A percentile compares a stretch with the other conserved stretches of the same genome.
Conservation (phyloP, 2,113 vertebrate genomes). For the Hemichromis elongatus region DNA sequence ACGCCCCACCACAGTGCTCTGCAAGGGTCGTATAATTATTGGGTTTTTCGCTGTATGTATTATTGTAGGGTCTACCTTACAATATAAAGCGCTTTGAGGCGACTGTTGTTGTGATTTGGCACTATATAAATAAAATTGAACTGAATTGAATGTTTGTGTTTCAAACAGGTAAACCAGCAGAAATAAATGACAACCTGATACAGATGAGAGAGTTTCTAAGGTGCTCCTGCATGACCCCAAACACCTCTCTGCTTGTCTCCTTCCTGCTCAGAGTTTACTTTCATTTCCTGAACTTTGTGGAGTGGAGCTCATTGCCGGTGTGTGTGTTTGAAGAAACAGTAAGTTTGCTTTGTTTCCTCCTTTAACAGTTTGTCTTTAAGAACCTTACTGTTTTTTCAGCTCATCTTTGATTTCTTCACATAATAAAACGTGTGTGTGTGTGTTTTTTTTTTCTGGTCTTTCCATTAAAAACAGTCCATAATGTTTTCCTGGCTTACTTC, state of each 20-base stretch:
- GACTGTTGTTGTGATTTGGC: neutral
- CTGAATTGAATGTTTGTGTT: neutral
- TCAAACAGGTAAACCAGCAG: neutral
- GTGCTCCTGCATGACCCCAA: neutral
- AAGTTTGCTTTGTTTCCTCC: neutral
- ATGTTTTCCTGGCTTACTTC: no score
- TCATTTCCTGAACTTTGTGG: neutral
- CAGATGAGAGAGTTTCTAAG: neutral
- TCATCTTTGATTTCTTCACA: neutral
- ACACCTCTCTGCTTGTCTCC: neutral
- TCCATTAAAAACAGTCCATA: no score
- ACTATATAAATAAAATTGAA: neutral
- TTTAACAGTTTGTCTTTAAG: neutral
- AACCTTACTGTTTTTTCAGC: neutral
- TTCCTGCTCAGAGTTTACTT: neutral
- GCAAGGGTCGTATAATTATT: no score
- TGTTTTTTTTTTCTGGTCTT: neutral
- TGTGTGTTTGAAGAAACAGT: accelerated
- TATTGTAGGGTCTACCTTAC: neutral
- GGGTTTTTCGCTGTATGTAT: neutral
- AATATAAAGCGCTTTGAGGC: neutral
- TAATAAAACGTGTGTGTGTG: neutral
- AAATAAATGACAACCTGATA: neutral
- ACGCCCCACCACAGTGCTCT: no score
- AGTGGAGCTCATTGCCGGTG: neutral